These are phyloP conservation scores for Apolygus lucorum DNA, from an alignment of 1,140 invertebrate genomes.

Conservation along the genomic window DNA sequence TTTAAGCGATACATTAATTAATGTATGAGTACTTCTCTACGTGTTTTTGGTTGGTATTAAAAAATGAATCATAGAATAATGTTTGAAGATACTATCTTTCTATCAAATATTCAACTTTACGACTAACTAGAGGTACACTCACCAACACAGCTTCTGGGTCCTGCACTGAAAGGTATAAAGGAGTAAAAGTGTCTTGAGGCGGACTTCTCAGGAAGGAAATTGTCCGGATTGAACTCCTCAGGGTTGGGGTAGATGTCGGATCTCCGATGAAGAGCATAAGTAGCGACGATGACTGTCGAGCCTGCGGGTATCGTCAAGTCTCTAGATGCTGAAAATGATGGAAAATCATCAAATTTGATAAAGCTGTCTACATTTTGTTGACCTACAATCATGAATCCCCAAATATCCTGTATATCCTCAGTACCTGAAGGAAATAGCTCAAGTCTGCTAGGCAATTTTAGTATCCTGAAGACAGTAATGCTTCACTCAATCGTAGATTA, in stretches of 20 bases:
- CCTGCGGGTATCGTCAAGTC: conserved; percentile 37
- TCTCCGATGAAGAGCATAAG: conserved; percentile 18
- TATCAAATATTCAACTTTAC: background rate
- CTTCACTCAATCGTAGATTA: no score
- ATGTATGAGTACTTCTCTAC: background rate
- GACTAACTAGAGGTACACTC: conserved; percentile 25
- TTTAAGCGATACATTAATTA: background rate
- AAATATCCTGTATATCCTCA: no score
- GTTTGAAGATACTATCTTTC: background rate
- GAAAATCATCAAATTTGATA: conserved; percentile 49
- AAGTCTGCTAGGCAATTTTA: no score
- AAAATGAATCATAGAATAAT: background rate
- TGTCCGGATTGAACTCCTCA: conserved; percentile 53
- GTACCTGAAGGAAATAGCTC: no score
- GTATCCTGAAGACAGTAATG: no score
- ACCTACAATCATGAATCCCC: no score
- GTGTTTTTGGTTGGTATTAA: background rate
- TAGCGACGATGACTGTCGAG: background rate
- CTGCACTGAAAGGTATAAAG: conserved; percentile 52
- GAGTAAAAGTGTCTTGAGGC: conserved; percentile 40
- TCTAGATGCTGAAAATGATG: conserved; percentile 42
- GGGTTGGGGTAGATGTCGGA: conserved; percentile 44
- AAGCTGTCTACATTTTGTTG: no score
- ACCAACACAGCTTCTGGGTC: conserved; percentile 51
- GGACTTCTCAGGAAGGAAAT: conserved; percentile 52